Base-by-base conservation (phyloP, 2,888 invertebrate genomes). In the Brachyopa scutellaris region DNA sequence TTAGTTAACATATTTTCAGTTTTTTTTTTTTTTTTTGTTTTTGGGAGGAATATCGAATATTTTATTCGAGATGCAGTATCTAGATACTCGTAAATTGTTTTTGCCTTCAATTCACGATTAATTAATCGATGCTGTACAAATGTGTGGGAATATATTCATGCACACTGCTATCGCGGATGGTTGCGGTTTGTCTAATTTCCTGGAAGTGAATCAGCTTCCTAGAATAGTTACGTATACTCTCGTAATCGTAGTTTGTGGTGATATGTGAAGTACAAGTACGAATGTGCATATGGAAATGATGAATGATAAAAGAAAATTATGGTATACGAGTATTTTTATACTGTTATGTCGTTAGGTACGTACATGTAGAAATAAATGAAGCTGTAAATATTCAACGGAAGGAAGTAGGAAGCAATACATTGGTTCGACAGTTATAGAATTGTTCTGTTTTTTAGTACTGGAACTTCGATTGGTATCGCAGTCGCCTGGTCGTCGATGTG, bases 131-230 rank as follows among this genome's bases (percentile, higher is more conserved):
- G 40, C 29, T 33, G 23, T 26, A 21, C 49, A 38, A 21, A 72
- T n/a, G 73, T 66, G 67, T 67, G 73, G 47, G 74, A 69, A 51
- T 45, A 26, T 23, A 36, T 6, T 23, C 3, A 53, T 55, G 64
- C 26, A 42, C 36, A 36, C 59, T 61, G 45, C 38, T 61, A 47
- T 31, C 38, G 38, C 74, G 38, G 47, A 53, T 31, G 55, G 40
- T 40, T 64, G 59, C 29, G 57, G 47, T 69, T 64, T 51, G 51
- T 23, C 29, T 59, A 31, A 66, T 76, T 80, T 80, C 80, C 80
- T 69, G 80, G 62, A 76, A 69, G 76, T 69, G 76, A 76, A 57
- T 62, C 80, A 64, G 59, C 67, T 80, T 80, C 80, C 76, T 67
- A 77, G 77, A 77, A 67, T 49, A 38, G 33, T n/a, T n/a, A n/a